Base-by-base conservation (phyloP, 2,888 invertebrate genomes). In the Acanthosepion esculentum region DNA sequence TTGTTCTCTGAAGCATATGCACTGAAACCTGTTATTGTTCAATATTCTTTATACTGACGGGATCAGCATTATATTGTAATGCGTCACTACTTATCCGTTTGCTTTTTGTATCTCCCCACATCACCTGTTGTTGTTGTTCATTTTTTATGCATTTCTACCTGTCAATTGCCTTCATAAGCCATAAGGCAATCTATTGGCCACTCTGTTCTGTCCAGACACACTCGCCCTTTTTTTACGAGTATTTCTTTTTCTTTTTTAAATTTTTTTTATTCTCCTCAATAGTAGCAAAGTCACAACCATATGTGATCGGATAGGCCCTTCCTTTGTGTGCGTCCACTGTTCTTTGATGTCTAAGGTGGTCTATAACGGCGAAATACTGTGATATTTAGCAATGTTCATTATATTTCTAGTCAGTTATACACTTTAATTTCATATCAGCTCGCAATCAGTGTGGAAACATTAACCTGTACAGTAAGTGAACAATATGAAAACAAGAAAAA, bases 361-460 rank as follows among this genome's bases (percentile, higher is more conserved):
- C n/a, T 78, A 78, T 78, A 78, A 78, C 78, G 78, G 78, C 15
- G 78, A 78, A 78, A 78, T 78, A 78, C 33, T 78, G 78, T 78
- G 78, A 78, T 78, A 78, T 78, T 78, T 78, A 78, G 78, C n/a
- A 78, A 78, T n/a, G n/a, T 78, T 78, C 78, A 78, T 78, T 59
- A 59, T 59, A 23, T 59, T 78, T n/a, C n/a, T n/a, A n/a, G 78
- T 78, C 15, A n/a, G 15, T 78, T n/a, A 78, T n/a, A 78, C 78
- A 78, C 18, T 78, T 78, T 78, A 78, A 78, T 78, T 78, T 78
- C 78, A 78, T n/a, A 78, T 78, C 78, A 33, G 78, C 78, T 78
- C 78, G 78, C 78, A 78, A 78, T 78, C 78, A 78, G n/a, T n/a
- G 12, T 0, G 78, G 78, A n/a, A 78, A 78, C 33, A 78, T 15